A percentile compares a stretch with the other conserved stretches of the same genome.
Evolutionary conservation across 2,888 invertebrate genomes (phyloP).

Genomic region (Steinernema carpocapsae): DNA sequence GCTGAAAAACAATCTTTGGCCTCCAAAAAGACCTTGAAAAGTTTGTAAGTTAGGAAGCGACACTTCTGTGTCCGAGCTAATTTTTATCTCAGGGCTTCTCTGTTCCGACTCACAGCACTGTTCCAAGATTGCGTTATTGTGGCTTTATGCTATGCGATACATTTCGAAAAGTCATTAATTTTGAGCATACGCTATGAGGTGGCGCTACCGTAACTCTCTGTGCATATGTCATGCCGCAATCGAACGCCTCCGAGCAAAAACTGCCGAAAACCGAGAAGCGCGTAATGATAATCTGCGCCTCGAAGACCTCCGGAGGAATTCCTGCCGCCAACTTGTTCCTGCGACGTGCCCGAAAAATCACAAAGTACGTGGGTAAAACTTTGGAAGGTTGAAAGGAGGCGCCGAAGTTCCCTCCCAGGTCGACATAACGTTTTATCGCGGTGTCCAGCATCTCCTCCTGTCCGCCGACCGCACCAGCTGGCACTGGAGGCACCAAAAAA

Average conservation of each 20-base stretch:
- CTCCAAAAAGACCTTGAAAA: conserved; percentile 27
- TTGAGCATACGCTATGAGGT: conserved; percentile 16
- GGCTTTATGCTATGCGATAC: background rate
- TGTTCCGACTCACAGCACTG: too few relatives aligned
- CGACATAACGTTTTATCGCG: conserved; percentile 7
- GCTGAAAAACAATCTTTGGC: conserved; percentile 1
- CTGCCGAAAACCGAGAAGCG: conserved; percentile 21
- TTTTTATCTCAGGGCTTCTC: background rate
- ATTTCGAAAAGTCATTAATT: conserved; percentile 6
- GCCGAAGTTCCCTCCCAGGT: background rate
- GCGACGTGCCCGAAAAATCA: too few relatives aligned
- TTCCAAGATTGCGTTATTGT: background rate
- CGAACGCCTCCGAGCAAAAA: conserved; percentile 21
- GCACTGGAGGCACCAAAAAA: conserved; percentile 30
- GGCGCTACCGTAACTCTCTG: conserved; percentile 14
- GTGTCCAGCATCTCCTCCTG: background rate
- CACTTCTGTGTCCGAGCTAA: background rate
- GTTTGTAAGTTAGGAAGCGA: background rate
- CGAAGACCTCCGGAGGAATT: too few relatives aligned
- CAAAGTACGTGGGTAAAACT: too few relatives aligned
- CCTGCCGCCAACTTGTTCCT: too few relatives aligned
- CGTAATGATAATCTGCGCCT: conserved; percentile 21
- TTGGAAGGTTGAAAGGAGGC: background rate
- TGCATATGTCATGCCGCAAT: conserved; percentile 35
- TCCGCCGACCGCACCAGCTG: conserved; percentile 28